Percentiles rank a stretch among this genome's conserved stretches.
These are phyloP conservation scores for Thymelicus acteon DNA, from an alignment of 2,888 invertebrate species.

Conservation along the genomic window DNA sequence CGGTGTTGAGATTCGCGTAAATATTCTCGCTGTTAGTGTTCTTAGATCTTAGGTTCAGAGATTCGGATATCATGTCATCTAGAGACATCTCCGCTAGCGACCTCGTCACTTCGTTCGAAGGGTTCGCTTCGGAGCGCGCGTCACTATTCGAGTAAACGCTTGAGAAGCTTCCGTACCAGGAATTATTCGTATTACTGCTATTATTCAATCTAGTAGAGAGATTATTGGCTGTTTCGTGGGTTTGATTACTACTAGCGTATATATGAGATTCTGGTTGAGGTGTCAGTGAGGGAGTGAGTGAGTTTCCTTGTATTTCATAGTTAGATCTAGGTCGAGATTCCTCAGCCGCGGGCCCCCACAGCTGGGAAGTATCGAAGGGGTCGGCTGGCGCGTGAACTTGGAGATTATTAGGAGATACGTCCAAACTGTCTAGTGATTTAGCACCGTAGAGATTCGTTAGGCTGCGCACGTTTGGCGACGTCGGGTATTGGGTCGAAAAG, in stretches of 20 bases:
- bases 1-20: constrained; percentile 59
- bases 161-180: constrained; percentile 53
- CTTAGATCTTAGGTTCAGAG: constrained; percentile 76
- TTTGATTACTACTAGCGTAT: constrained; percentile 47
- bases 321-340: constrained; percentile 48
- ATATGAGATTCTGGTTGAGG: constrained; percentile 64
- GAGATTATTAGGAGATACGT: constrained; percentile 46
- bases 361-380: constrained; percentile 71
- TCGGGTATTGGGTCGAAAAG: constrained; percentile 60
- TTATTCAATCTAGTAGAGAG: constrained; percentile 56
- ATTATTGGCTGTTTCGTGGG: constrained; percentile 20
- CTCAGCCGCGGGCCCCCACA: constrained; percentile 66
- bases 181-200: constrained; percentile 53
- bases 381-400: constrained; percentile 52
- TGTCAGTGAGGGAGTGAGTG: constrained; percentile 40
- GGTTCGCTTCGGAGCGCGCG: constrained; percentile 52
- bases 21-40: constrained; percentile 68
- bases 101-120: constrained; percentile 47
- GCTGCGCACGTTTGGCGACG: constrained; percentile 51
- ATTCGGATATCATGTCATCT: constrained; percentile 79
- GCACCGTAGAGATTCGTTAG: constrained; percentile 66
- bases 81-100: constrained; percentile 70
- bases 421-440: constrained; percentile 72
- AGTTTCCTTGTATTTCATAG: constrained; percentile 51
- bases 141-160: constrained; percentile 56